Base-by-base conservation (phyloP, 2,888 invertebrate species). In the Kryphioiulus occultus region DNA sequence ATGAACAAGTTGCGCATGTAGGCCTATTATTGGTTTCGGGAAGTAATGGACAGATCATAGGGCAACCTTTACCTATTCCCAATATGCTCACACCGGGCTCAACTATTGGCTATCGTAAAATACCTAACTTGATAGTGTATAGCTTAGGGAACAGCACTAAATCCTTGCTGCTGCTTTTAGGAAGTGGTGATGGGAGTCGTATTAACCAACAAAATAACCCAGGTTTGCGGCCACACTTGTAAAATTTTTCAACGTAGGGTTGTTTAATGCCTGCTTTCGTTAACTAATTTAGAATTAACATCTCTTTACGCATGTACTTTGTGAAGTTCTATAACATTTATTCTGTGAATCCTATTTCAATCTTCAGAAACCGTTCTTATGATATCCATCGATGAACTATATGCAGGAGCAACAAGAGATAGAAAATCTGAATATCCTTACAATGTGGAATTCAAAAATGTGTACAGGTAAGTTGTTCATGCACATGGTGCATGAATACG, bases 11-110 rank as follows among this genome's bases (percentile, higher is more conserved):
- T 30, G 83, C 30, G 35, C 83, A 83, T 30, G 83, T 87, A 39
- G 53, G 53, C 53, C 53, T 53, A 7, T 42, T 87, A 15, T 78
- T 87, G 39, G 82, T 87, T n/a, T 87, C 87, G 0, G 87, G 87
- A 12, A 87, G 82, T 42, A 87, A 44, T 30, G 87, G 87, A 78
- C 53, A 87, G 32, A 78, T 82, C 30, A 78, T 78, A 19, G 87
- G 87, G 53, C 78, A 42, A 39, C 87, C 82, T 22, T 35, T 87
- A 35, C 53, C 39, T 35, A 9, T 78, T 87, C 82, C 83, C 30
- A 9, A 32, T 83, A 35, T 83, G 83, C 83, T 17, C 35, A 9
- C 83, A 1, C 35, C 83, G 15, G 32, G 35, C 30, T 30, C 83
- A 1, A 30, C 83, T 83, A n/a, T 83, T 30, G 83, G 83, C 30